phyloP scores from a whole-genome alignment of 2,888 invertebrate genomes.

The Choreutis nemorana region DNA sequence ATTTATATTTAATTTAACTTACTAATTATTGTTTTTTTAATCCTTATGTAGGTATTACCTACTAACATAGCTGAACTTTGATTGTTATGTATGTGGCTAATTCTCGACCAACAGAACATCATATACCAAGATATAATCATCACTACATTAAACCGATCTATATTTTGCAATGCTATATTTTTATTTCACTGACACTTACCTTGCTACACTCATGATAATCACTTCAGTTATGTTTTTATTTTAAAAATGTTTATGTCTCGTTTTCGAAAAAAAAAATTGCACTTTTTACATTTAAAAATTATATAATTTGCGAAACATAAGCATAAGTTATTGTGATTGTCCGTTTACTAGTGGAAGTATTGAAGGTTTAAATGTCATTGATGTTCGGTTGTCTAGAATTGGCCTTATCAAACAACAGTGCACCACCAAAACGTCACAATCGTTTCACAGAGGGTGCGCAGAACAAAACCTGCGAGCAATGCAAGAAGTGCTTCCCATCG shows the following conservation, averaged over 20 bases:
- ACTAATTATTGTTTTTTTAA: too few relatives aligned
- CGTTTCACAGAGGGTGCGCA: constrained; percentile 65
- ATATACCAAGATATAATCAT: constrained; percentile 10
- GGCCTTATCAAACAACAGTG: constrained; percentile 78
- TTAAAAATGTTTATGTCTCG: constrained; percentile 20
- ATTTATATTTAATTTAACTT: too few relatives aligned
- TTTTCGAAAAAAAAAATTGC: constrained; percentile 1
- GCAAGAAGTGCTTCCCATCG: constrained; percentile 79
- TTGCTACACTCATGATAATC: constrained; percentile 53
- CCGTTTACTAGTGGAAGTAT: too few relatives aligned
- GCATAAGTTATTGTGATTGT: constrained; percentile 14
- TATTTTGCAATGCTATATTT: constrained; percentile 12
- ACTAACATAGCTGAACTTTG: constrained; percentile 59
- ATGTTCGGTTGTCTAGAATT: constrained; percentile 72
- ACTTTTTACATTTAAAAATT: constrained; percentile 1
- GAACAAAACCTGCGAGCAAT: constrained; percentile 71
- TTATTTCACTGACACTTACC: constrained; percentile 10
- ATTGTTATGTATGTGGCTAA: constrained; percentile 61
- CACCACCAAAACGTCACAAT: constrained; percentile 70
- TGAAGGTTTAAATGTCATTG: constrained; percentile 35
- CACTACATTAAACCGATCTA: constrained; percentile 3
- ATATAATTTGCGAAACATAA: constrained; percentile 6
- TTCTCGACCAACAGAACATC: constrained; percentile 50
- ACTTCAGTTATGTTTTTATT: constrained; percentile 53
- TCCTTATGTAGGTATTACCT: too few relatives aligned